Evolutionary conservation across 2,797 vertebrate species (phyloP), one percentile per base, ranked within the genome.

Genomic region (Oreochromis grahami): DNA sequence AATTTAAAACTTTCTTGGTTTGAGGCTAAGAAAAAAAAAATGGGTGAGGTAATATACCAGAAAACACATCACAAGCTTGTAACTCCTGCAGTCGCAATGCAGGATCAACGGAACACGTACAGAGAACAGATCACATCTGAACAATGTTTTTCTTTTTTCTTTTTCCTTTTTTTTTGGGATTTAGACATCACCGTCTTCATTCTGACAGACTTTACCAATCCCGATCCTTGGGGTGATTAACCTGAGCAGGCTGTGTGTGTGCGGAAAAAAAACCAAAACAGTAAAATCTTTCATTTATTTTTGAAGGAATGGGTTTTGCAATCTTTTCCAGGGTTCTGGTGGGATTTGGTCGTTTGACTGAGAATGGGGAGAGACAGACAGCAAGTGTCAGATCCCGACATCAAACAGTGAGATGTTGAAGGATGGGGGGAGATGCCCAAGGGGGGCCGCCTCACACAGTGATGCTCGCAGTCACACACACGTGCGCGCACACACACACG

Each of bases 311-410:
- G 21, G 56, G 58, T 90, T 89, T 86, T 85, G 60, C 48, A 68
- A 9, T 82, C 43, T 70, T 84, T 78, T 60, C n/a, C 63, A 21
- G 41, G 55, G 43, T 84, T 86, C 87, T 87, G 82, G 77, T 88
- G 91, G 89, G 88, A 93, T 85, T 90, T 89, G 84, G 72, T 84
- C 21, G 77, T 88, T 92, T 81, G 87, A 74, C 60, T 83, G 82
- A 79, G 90, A 84, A 70, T 58, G 51, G 19, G 79, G 81, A 70
- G 74, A 86, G 90, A 90, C 78, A 88, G 88, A 85, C 87, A 87
- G 86, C 77, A 43, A 76, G 85, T 87, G 89, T 93, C 90, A 93
- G 89, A 92, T 93, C 87, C 80, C 45, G 81, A 91, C 90, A 91
- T 93, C 88, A 91, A 88, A 88, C 87, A 77, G 84, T 7, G 76